A percentile compares a stretch with the other conserved stretches of the same genome.
These are phyloP conservation scores for Trachops cirrhosus DNA, from an alignment of 2,797 vertebrate species.

Conservation along the genomic window DNA sequence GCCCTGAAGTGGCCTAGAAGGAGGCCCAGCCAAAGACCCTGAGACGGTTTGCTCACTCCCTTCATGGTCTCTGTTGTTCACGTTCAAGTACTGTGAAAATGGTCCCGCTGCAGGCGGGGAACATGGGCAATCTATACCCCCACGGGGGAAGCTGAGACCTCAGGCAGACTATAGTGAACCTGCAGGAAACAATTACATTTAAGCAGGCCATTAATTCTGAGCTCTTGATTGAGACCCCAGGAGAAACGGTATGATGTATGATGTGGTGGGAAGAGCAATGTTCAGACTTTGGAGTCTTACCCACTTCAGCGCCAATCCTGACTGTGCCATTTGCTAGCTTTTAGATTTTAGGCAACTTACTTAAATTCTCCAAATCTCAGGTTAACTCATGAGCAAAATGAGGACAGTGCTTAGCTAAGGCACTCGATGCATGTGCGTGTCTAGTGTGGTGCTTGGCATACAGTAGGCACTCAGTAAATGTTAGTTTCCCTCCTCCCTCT, in stretches of 20 bases:
- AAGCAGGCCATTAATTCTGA: neutral
- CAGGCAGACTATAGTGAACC: neutral
- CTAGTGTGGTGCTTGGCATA: neutral
- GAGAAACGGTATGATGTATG: neutral
- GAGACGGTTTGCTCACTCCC: neutral
- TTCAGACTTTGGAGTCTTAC: neutral
- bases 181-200: neutral
- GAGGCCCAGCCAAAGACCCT: neutral
- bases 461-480: neutral
- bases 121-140: neutral
- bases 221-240: neutral
- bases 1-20: neutral
- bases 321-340: neutral
- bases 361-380: conserved; percentile 14
- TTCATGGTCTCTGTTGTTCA: neutral
- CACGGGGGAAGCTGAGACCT: neutral
- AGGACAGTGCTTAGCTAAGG: neutral
- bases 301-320: neutral
- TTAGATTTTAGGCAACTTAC: neutral
- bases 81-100: neutral
- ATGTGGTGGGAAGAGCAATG: neutral
- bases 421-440: neutral
- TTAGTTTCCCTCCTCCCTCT: neutral
- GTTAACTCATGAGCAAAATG: neutral
- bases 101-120: too few species aligned